Conservation (phyloP, 1,140 invertebrate species). For the Hyles vespertilio region DNA sequence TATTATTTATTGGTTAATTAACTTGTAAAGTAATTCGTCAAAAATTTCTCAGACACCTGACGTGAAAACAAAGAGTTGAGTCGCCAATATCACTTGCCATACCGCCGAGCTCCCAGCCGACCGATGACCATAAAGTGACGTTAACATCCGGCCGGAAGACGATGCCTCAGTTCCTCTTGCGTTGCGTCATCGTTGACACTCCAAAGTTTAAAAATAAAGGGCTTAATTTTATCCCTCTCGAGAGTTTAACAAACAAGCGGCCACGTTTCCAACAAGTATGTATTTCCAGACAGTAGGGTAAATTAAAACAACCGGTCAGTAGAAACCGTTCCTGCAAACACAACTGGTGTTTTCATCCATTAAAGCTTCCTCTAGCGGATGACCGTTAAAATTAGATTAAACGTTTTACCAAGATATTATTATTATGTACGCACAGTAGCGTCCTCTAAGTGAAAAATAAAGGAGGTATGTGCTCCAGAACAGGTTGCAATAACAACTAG, state of each 20-base stretch:
- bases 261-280: conserved; percentile 1
- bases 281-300: too few relatives aligned
- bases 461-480: conserved; percentile 11
- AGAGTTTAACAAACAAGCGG: too few relatives aligned
- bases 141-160: conserved; percentile 23
- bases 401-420: conserved; percentile 14
- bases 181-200: conserved; percentile 13
- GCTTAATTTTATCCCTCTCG: too few relatives aligned
- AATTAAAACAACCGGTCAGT: too few relatives aligned
- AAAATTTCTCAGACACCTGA: too few relatives aligned
- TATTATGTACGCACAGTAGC: conserved; percentile 6
- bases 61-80: too few relatives aligned
- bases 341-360: conserved; percentile 9
- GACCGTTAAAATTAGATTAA: conserved; percentile 39
- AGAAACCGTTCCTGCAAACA: neutral
- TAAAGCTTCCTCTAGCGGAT: conserved; percentile 28
- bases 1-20: too few relatives aligned
- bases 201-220: too few relatives aligned
- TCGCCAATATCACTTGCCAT: neutral
- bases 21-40: too few relatives aligned
- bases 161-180: conserved; percentile 16
- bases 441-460: conserved; percentile 25
- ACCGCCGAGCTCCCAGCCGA: neutral
- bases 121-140: conserved; percentile 12
- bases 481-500: conserved; percentile 18